Evolutionary conservation across 2,888 invertebrate species (phyloP).

Genomic region (Nomada ruficornis): DNA sequence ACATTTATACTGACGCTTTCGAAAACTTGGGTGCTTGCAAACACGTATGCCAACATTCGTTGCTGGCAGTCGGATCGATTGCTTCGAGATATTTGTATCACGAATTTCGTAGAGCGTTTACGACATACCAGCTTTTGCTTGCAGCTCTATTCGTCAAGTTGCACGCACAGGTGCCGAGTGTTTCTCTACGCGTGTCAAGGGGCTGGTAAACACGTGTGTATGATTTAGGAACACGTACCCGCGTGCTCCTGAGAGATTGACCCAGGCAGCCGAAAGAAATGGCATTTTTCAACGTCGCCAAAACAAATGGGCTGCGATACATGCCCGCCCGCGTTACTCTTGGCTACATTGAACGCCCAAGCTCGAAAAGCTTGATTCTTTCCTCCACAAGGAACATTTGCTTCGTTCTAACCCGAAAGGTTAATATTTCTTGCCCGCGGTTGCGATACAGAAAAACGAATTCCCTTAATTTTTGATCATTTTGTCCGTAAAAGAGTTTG

Average conservation of each 20-base stretch:
- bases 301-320: conserved; percentile 74
- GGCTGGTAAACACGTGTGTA: not conserved
- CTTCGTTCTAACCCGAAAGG: not conserved
- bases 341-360: conserved; percentile 24
- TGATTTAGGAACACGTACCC: conserved; percentile 37
- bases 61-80: not conserved
- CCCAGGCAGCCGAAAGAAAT: conserved; percentile 66
- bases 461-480: conserved; percentile 6
- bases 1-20: not conserved
- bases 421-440: not conserved
- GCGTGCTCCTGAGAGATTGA: conserved; percentile 65
- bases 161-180: conserved; percentile 20
- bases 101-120: not conserved
- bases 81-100: not conserved
- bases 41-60: not conserved
- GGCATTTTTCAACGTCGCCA: conserved; percentile 75
- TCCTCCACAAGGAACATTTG: conserved; percentile 5
- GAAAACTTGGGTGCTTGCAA: not conserved
- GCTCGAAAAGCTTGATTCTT: conserved; percentile 46
- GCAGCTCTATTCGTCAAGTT: conserved; percentile 1
- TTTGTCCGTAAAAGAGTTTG: not conserved
- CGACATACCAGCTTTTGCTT: too few relatives aligned
- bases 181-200: not conserved
- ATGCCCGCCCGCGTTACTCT: conserved; percentile 59
- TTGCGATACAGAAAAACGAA: conserved; percentile 6